Base-by-base conservation (phyloP, 1,140 invertebrate genomes). In the Reticulitermes speratus region DNA sequence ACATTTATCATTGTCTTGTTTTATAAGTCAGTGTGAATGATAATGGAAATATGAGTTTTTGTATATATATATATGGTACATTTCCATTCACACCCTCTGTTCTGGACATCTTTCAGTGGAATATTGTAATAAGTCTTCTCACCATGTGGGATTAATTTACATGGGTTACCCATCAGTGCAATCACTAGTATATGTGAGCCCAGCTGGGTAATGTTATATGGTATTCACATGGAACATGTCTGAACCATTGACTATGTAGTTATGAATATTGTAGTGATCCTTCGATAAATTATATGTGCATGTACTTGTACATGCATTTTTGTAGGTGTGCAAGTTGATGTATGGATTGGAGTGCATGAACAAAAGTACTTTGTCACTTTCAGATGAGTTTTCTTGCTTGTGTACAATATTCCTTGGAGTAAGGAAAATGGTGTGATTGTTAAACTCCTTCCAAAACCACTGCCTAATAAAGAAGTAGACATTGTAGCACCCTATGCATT, bases 1-100 rank as follows among this genome's bases (percentile, higher is more conserved):
- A 75, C n/a, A 8, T 75, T 75, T 25, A 75, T 75, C 65, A n/a
- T 75, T 75, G 65, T 75, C 65, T 75, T 75, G 65, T 75, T 75
- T 75, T 75, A 25, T 75, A 30, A n/a, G n/a, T 75, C 65, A 30
- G 65, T 75, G 65, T 75, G 65, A 25, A 1, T 75, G 65, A 1
- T 30, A 14, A 30, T 30, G 65, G 65, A 30, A 30, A 75, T 3
- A 8, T 8, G 19, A 55, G 1, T 55, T 16, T 38, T 38, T 38
- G 38, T 38, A 5, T 55, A 14, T 21, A 55, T 55, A 55, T 55
- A 21, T 55, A 12, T 55, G 52, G 19, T 55, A 55, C 19, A 55
- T 55, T 55, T 55, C 52, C 52, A 19, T 55, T 55, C 3, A 55
- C 52, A 55, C 52, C 45, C 52, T 55, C 14, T 16, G 3, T 19